phyloP scores from a whole-genome alignment of 1,140 invertebrate genomes.

The Heliconius hewitsoni region DNA sequence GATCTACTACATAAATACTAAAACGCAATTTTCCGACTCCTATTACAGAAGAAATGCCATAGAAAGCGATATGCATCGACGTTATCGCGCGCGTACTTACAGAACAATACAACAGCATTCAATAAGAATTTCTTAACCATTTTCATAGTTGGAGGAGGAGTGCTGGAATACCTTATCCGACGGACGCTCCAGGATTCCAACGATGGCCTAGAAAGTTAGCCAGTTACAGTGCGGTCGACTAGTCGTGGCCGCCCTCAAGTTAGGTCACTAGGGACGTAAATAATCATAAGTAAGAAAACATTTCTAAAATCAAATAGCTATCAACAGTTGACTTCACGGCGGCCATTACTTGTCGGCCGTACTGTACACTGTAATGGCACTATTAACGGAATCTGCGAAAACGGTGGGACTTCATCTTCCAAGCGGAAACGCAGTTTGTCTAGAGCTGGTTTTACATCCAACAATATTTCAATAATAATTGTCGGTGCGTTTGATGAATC shows the following conservation, averaged over 20 bases:
- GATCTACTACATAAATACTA: neutral
- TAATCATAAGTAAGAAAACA: too few relatives aligned
- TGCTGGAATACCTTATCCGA: constrained; percentile 31
- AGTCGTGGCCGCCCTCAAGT: too few relatives aligned
- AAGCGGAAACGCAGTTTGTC: constrained; percentile 34
- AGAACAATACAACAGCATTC: constrained; percentile 24
- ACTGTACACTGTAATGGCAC: constrained; percentile 18
- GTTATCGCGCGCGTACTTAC: neutral
- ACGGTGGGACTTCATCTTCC: constrained; percentile 21
- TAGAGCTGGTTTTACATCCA: constrained; percentile 24
- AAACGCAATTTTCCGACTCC: neutral
- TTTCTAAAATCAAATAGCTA: too few relatives aligned
- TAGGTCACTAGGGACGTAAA: too few relatives aligned
- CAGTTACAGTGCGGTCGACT: too few relatives aligned
- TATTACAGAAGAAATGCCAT: constrained; percentile 3
- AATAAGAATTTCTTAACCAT: constrained; percentile 23
- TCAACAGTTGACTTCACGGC: too few relatives aligned
- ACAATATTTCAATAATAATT: constrained; percentile 38
- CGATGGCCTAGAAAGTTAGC: constrained; percentile 37
- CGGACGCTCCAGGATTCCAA: constrained; percentile 32
- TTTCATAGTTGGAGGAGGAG: constrained; percentile 18
- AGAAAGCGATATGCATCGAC: neutral
- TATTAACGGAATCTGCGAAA: constrained; percentile 33
- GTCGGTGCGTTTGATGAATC: neutral
- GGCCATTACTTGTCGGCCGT: too few relatives aligned